Evolutionary conservation across 2,797 vertebrate species (phyloP).

Genomic region (Acipenser transmontanus): DNA sequence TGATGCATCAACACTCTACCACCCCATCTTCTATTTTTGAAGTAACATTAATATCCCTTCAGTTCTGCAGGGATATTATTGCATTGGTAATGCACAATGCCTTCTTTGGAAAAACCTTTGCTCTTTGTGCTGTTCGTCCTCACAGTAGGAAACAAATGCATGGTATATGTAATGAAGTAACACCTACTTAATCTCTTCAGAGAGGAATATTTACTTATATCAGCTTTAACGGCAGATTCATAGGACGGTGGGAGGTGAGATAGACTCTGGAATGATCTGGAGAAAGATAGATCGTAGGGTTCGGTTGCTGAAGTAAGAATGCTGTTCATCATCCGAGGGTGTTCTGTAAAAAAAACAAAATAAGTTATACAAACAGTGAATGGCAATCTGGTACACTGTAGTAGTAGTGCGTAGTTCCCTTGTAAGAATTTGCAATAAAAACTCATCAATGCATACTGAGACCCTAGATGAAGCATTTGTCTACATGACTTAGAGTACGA

Average conservation of each 20-base stretch:
- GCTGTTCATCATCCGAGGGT: constrained; percentile 78
- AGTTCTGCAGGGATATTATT: background rate
- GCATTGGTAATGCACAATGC: background rate
- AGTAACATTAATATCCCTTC: background rate
- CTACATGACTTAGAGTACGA: too few relatives aligned
- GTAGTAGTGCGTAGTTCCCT: too few relatives aligned
- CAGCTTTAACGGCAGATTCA: constrained; percentile 88
- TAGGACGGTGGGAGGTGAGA: constrained; percentile 94
- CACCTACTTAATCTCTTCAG: constrained; percentile 97
- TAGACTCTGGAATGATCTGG: constrained; percentile 96
- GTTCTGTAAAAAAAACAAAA: constrained; percentile 59
- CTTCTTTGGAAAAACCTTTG: constrained; percentile 4
- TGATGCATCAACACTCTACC: too few relatives aligned
- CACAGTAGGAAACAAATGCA: constrained; percentile 15
- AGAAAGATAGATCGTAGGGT: constrained; percentile 96
- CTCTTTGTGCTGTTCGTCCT: constrained; percentile 29
- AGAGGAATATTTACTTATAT: constrained; percentile 92
- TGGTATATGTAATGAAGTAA: constrained; percentile 43
- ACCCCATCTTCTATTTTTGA: background rate
- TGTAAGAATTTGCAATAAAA: too few relatives aligned
- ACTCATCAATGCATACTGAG: too few relatives aligned
- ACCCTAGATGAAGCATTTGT: too few relatives aligned
- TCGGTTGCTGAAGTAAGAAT: constrained; percentile 98
- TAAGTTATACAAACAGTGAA: too few relatives aligned
- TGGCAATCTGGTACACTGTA: too few relatives aligned